A percentile compares a stretch with the other conserved stretches of the same genome.
Conservation (phyloP, 1,140 invertebrate species). For the Drosophila asahinai region DNA sequence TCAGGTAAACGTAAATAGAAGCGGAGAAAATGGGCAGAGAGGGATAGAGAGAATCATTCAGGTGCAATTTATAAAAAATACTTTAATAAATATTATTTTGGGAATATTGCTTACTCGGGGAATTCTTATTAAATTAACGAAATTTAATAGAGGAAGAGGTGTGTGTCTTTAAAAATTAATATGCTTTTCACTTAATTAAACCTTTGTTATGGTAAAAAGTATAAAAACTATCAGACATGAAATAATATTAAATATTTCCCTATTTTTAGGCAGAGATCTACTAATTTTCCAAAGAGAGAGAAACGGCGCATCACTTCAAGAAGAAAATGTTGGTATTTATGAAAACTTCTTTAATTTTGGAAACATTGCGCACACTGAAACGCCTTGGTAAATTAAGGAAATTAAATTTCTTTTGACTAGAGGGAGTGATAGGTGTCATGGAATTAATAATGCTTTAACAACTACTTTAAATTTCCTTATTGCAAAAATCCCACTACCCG, state of each 20-base stretch:
- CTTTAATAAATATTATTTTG: not conserved
- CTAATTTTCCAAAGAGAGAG: too few species aligned
- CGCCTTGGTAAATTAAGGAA: not conserved
- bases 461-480: not conserved
- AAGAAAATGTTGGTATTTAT: not conserved
- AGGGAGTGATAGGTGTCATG: not conserved
- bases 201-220: too few species aligned
- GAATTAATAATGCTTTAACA: not conserved
- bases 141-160: not conserved
- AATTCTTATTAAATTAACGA: not conserved
- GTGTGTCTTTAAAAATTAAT: too few species aligned
- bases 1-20: constrained; percentile 26
- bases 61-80: not conserved
- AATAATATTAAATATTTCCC: too few species aligned
- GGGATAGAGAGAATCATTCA: too few species aligned
- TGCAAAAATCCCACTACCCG: too few species aligned
- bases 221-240: too few species aligned
- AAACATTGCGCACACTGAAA: not conserved
- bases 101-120: too few species aligned
- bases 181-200: too few species aligned
- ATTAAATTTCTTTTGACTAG: not conserved
- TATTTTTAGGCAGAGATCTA: too few species aligned
- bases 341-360: not conserved
- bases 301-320: not conserved
- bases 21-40: not conserved